Evolutionary conservation across 2,113 vertebrate species (phyloP).

Genomic region (Patagioenas fasciata): DNA sequence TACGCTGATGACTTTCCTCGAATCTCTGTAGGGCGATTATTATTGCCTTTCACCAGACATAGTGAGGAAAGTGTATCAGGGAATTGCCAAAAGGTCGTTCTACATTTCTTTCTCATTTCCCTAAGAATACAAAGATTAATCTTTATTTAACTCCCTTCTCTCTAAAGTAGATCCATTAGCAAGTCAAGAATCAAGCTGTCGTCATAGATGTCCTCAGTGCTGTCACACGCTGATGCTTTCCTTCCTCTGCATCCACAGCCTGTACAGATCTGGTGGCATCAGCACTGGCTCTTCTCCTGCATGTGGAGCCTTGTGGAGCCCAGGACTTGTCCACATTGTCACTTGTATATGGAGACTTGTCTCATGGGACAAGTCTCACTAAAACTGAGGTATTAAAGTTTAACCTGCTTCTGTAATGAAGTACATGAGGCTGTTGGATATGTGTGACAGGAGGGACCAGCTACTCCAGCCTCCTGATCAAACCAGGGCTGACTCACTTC

Average conservation of each 20-base stretch:
- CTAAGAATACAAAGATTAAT: slow-evolving; percentile 45
- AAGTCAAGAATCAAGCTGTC: neutral
- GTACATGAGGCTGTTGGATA: neutral
- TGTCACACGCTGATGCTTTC: neutral
- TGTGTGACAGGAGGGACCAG: neutral
- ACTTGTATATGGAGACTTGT: neutral
- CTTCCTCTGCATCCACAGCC: neutral
- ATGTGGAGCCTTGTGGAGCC: neutral
- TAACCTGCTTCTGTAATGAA: neutral
- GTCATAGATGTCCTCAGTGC: neutral
- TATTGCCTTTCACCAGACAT: slow-evolving; percentile 32
- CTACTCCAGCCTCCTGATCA: neutral
- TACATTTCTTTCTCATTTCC: slow-evolving; percentile 31
- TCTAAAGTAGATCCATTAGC: neutral
- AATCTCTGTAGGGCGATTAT: slow-evolving; percentile 4
- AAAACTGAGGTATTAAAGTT: neutral
- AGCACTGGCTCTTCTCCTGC: neutral
- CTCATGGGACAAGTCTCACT: neutral
- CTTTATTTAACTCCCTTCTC: slow-evolving; percentile 25
- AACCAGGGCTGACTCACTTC: neutral
- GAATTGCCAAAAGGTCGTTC: slow-evolving; percentile 5
- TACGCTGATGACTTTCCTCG: neutral
- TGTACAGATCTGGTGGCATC: neutral
- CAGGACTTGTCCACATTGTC: neutral
- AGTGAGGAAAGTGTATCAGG: neutral